These are phyloP conservation scores for Okapia johnstoni DNA, from an alignment of 2,113 vertebrate genomes.

Conservation along the genomic window DNA sequence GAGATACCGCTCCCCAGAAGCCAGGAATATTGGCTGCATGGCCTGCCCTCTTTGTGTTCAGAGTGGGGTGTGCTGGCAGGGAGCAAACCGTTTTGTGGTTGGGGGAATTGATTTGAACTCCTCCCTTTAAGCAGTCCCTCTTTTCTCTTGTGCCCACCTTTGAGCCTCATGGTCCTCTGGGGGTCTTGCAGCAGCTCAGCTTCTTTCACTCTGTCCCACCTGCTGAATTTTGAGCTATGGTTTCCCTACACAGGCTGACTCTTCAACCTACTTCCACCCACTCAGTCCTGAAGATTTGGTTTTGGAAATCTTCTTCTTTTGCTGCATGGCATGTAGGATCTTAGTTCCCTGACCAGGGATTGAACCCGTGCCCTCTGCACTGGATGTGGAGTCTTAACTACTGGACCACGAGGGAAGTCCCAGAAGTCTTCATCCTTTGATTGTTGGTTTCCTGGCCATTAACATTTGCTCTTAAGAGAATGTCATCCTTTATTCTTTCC, in stretches of 20 bases:
- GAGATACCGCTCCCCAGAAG: background rate
- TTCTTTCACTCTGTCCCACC: background rate
- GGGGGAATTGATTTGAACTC: background rate
- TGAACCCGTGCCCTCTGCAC: background rate
- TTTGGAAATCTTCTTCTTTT: background rate
- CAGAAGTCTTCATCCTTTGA: background rate
- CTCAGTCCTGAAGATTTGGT: background rate
- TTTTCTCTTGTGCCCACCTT: background rate
- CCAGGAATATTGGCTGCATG: background rate
- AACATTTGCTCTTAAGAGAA: background rate
- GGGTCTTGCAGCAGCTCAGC: too few relatives aligned
- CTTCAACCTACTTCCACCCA: background rate
- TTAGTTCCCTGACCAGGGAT: background rate
- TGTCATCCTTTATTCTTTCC: background rate
- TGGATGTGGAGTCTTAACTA: background rate
- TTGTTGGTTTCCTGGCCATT: background rate
- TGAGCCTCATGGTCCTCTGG: background rate
- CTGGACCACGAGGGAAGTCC: background rate
- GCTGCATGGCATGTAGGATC: background rate
- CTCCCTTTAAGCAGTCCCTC: rapidly evolving
- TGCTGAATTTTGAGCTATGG: background rate
- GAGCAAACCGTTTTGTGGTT: background rate
- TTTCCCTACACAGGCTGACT: background rate
- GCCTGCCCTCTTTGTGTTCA: background rate
- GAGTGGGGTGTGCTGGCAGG: background rate